Percentiles rank a stretch among this genome's conserved stretches.
These are phyloP conservation scores for Poecile montanus DNA, from an alignment of 2,797 vertebrate species.

Conservation along the genomic window DNA sequence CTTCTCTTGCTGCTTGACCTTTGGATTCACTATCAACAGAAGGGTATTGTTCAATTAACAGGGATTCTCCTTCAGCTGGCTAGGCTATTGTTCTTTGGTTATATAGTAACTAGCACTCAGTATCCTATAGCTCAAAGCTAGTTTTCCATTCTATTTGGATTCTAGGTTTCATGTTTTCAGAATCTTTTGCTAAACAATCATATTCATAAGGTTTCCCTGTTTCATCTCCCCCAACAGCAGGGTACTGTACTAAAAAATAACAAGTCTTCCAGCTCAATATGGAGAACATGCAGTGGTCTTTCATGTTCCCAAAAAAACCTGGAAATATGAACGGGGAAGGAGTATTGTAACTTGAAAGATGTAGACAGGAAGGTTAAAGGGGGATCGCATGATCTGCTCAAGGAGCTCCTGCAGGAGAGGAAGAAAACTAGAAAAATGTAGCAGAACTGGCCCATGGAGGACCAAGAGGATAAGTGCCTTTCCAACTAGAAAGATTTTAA, in stretches of 20 bases:
- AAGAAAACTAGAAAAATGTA: not conserved
- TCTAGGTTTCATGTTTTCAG: no score
- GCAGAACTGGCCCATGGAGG: not conserved
- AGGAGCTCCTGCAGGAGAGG: not conserved
- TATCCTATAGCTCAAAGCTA: no score
- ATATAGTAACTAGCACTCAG: no score
- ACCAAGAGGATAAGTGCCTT: not conserved
- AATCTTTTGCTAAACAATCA: no score
- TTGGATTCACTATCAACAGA: no score
- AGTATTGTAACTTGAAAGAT: not conserved
- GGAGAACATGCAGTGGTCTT: not conserved
- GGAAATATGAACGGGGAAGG: not conserved
- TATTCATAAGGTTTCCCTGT: no score
- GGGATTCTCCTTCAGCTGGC: no score
- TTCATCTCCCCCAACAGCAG: not conserved
- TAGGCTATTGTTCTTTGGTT: no score
- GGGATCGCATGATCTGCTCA: rapidly evolving
- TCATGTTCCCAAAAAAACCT: not conserved
- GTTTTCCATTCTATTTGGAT: no score
- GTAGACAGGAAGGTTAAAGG: not conserved
- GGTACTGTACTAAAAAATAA: not conserved
- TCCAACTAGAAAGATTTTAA: not conserved
- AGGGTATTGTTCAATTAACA: no score
- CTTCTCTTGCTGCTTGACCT: no score
- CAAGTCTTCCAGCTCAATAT: not conserved